Evolutionary conservation across 2,113 vertebrate genomes (phyloP).

Genomic region (Mobula hypostoma): DNA sequence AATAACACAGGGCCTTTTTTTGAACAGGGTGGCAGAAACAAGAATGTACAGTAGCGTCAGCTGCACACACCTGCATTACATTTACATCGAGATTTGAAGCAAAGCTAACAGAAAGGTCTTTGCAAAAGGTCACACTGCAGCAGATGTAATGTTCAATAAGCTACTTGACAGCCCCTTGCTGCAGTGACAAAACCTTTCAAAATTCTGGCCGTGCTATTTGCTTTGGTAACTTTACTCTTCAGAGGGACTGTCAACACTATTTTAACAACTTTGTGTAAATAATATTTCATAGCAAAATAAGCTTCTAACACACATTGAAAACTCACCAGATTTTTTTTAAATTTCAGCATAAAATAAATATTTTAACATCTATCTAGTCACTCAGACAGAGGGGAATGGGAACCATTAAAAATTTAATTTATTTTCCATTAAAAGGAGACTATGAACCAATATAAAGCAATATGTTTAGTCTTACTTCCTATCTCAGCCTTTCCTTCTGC

Average conservation of each 20-base stretch:
- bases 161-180: not conserved
- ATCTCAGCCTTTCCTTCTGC: no score
- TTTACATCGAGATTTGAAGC: not conserved
- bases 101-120: constrained; percentile 8
- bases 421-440: not conserved
- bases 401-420: not conserved
- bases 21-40: not conserved
- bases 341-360: not conserved
- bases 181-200: not conserved
- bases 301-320: not conserved
- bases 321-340: not conserved
- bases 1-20: not conserved
- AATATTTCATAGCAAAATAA: not conserved
- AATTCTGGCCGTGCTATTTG: not conserved
- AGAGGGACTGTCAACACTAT: not conserved
- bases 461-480: no score
- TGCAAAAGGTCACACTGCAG: constrained; percentile 31
- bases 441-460: not conserved
- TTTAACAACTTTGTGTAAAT: not conserved
- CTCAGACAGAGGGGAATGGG: not conserved
- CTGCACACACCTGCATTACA: not conserved
- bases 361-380: not conserved
- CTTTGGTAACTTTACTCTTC: not conserved
- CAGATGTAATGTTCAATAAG: constrained; percentile 18
- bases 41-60: not conserved